phyloP scores from a whole-genome alignment of 2,888 invertebrate species.

The Eilema griseolum region DNA sequence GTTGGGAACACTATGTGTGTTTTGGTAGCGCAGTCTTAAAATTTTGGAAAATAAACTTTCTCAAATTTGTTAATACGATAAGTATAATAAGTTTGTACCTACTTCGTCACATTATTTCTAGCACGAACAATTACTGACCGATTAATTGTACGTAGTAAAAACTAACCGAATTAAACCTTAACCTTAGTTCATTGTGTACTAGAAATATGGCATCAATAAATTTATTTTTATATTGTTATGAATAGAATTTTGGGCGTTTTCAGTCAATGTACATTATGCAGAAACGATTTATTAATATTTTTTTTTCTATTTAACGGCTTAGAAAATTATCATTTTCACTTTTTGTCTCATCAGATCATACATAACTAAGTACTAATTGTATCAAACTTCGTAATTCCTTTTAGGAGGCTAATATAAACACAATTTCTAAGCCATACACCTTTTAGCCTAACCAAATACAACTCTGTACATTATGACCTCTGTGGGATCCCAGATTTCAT shows the following conservation, averaged over 20 bases:
- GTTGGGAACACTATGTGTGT: neutral
- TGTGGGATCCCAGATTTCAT: conserved; percentile 17
- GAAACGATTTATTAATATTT: too few species aligned
- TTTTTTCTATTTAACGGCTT: neutral
- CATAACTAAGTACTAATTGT: neutral
- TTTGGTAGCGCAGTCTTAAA: too few species aligned
- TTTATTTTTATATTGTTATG: too few species aligned
- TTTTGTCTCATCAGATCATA: neutral
- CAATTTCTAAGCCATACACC: conserved; percentile 7
- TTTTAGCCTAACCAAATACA: conserved; percentile 15
- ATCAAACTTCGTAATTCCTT: neutral
- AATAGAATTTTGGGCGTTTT: too few species aligned
- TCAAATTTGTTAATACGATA: too few species aligned
- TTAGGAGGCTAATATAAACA: neutral
- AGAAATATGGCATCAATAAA: too few species aligned
- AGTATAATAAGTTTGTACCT: too few species aligned
- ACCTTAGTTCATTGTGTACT: too few species aligned
- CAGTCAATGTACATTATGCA: too few species aligned
- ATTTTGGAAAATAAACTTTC: too few species aligned
- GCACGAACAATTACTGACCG: neutral
- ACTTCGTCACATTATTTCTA: neutral
- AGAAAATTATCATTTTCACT: neutral
- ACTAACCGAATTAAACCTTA: too few species aligned
- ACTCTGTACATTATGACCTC: conserved; percentile 7
- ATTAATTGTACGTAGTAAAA: neutral